Conservation (phyloP, 2,888 invertebrate species). For the Diachrysia chrysitis region DNA sequence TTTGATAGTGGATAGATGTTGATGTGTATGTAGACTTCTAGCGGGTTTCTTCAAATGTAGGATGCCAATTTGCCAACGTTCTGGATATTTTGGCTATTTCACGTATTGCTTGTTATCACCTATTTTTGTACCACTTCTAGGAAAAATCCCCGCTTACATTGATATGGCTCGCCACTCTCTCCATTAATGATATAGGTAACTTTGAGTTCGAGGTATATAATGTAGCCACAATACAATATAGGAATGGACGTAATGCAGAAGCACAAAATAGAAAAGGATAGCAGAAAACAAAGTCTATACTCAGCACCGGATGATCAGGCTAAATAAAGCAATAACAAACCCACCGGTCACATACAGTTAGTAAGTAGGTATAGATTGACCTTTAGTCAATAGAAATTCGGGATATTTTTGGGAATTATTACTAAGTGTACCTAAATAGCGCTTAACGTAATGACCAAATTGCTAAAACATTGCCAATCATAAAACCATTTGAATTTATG, state of each 20-base stretch:
- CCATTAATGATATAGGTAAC: too few species aligned
- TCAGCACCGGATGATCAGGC: too few species aligned
- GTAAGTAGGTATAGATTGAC: too few species aligned
- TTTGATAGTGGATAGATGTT: neutral
- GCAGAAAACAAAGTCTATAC: too few species aligned
- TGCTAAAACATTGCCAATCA: neutral
- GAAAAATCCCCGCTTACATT: neutral
- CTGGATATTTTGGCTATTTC: neutral
- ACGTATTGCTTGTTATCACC: neutral
- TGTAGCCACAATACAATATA: too few species aligned
- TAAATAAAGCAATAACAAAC: too few species aligned
- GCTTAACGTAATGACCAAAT: neutral
- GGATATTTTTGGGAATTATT: neutral
- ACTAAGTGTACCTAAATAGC: neutral
- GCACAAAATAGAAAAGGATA: too few species aligned
- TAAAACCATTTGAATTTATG: neutral
- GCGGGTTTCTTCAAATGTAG: neutral
- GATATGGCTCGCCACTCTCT: too few species aligned
- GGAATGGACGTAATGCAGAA: too few species aligned
- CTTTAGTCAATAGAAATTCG: too few species aligned
- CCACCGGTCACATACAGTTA: too few species aligned
- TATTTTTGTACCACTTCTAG: neutral
- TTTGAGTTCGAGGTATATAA: too few species aligned
- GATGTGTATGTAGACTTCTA: neutral
- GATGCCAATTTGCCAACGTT: neutral